Conservation (phyloP, 2,113 vertebrate genomes). For the Mandrillus leucophaeus region DNA sequence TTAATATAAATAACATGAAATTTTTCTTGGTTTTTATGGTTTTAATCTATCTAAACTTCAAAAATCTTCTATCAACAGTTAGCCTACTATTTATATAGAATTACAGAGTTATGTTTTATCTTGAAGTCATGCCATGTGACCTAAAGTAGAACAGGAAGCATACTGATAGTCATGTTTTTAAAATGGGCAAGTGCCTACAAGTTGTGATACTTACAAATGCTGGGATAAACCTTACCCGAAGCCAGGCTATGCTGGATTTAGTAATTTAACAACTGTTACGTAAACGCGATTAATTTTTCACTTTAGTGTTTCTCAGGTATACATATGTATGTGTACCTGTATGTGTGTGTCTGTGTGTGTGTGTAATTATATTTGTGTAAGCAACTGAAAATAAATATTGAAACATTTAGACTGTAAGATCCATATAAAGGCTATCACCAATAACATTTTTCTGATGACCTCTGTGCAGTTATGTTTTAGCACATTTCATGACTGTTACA, state of each 20-base stretch:
- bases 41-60: constrained; percentile 42
- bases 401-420: neutral
- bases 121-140: constrained; percentile 48
- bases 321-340: neutral
- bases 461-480: neutral
- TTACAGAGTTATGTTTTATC: neutral
- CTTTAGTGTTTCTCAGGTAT: neutral
- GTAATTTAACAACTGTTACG: neutral
- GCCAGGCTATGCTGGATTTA: neutral
- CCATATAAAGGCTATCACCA: neutral
- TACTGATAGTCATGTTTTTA: neutral
- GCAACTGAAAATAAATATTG: neutral
- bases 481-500: neutral
- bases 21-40: neutral
- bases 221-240: neutral
- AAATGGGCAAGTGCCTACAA: constrained; percentile 42
- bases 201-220: neutral
- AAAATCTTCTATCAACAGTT: constrained; percentile 39
- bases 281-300: neutral
- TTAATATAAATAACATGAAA: constrained; percentile 1
- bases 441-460: neutral
- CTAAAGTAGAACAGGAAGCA: neutral
- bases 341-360: neutral
- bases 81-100: constrained; percentile 20
- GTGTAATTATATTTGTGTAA: neutral